Base-by-base conservation (phyloP, 37 sponge, comb jelly and placozoan species). In the Spongilla lacustris region DNA sequence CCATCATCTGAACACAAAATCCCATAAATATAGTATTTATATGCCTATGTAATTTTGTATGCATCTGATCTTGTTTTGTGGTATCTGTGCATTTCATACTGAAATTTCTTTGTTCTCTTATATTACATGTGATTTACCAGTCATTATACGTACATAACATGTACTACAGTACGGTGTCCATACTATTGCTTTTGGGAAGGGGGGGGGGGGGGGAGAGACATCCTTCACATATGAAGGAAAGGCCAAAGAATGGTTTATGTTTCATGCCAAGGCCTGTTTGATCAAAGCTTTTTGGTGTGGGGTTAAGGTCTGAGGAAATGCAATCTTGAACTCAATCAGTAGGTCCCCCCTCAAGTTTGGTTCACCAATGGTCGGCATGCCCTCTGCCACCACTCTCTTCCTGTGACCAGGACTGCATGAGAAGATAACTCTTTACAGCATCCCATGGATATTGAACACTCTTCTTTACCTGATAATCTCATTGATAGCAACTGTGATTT, bases 311-410 rank as follows among this genome's bases (percentile, higher is more conserved):
- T 50, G 78, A 30, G 99, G 99, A 76, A 98, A 98, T 24, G 71
- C 36, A 36, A 98, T 83, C 19, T 81, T 89, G 74, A 98, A 98
- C 66, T 82, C 71, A 10, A 98, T 81, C 9, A 98, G 74, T 6
- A 98, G 92, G 78, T 98, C 91, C 22, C 99, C 99, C 73, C 70
- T 78, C 66, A 76, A 30, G 48, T 66, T 84, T 13, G 91, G 89
- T 31, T 87, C 90, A 17, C 89, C 83, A 1, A 85, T 78, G 13
- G 78, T 17, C 0, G 97, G 95, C 98, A 98, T 98, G 26, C 98
- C 98, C 69, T 95, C 99, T 25, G 97, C 97, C 19, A 86, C 83
- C 0, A 98, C 92, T 0, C 81, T 50, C 83, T 95, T 98, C 10
- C 67, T 69, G 67, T 85, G 84, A 23, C 95, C 93, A 25, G 93